Percentiles rank a stretch among this genome's conserved stretches.
phyloP scores from a whole-genome alignment of 2,797 vertebrate species.

The Naso thynnoides region DNA sequence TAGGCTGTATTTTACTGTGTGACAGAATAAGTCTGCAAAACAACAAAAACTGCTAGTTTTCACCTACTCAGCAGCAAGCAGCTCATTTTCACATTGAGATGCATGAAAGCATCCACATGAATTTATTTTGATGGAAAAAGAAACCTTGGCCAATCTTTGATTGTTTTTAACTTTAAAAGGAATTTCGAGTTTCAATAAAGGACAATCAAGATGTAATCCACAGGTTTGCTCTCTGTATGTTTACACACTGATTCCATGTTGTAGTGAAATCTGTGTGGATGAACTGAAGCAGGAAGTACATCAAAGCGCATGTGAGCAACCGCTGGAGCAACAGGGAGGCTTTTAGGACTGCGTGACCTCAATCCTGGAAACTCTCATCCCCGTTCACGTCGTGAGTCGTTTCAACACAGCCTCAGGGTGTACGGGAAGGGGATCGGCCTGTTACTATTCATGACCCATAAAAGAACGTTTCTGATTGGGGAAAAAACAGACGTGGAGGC shows the following conservation, averaged over 20 bases:
- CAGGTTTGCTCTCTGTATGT: not conserved
- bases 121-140: not conserved
- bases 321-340: constrained; percentile 29
- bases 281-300: constrained; percentile 19
- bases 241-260: not conserved
- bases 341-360: constrained; percentile 52
- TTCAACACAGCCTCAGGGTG: constrained; percentile 47
- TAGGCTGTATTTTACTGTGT: constrained; percentile 28
- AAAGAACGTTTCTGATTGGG: constrained; percentile 27
- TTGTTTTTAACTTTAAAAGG: constrained; percentile 10
- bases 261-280: constrained; percentile 11
- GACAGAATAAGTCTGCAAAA: constrained; percentile 4
- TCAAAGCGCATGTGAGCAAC: constrained; percentile 44
- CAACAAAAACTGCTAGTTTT: not conserved
- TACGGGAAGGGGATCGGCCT: not conserved
- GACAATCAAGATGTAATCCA: constrained; percentile 24
- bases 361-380: constrained; percentile 61
- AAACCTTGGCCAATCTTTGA: not conserved
- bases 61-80: constrained; percentile 13
- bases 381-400: constrained; percentile 33
- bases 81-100: not conserved
- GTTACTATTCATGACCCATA: constrained; percentile 45
- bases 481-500: not conserved
- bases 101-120: constrained; percentile 8
- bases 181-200: not conserved